Percentiles rank a stretch among this genome's conserved stretches.
phyloP scores from a whole-genome alignment of 2,888 invertebrate genomes.

The Eupeodes latifasciatus region DNA sequence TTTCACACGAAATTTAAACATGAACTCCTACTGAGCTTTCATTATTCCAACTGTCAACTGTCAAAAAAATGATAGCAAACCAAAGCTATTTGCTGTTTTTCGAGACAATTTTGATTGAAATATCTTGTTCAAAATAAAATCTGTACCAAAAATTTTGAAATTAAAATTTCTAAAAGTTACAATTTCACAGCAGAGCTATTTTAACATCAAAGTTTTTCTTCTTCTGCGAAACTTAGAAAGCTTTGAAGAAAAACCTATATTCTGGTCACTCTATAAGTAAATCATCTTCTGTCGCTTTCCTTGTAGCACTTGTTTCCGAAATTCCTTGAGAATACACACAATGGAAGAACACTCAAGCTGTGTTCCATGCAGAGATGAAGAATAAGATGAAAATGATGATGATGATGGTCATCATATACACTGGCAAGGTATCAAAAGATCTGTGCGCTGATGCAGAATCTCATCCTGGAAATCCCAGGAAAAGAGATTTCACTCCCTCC shows the following conservation, averaged over 20 bases:
- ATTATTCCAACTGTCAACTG: no score
- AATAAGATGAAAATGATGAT: conserved; percentile 74
- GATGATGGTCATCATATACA: conserved; percentile 75
- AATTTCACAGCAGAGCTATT: no score
- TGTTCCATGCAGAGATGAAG: conserved; percentile 54
- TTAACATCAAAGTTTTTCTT: no score
- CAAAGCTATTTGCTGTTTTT: no score
- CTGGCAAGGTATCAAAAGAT: conserved; percentile 68
- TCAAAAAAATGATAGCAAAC: no score
- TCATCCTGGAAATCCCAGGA: conserved; percentile 71
- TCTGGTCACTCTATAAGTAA: neutral
- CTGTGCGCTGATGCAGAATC: conserved; percentile 71
- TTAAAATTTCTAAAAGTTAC: no score
- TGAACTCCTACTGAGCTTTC: no score
- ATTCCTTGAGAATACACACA: conserved; percentile 68
- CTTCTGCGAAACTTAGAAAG: no score
- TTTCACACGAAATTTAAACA: no score
- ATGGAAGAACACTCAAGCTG: conserved; percentile 43
- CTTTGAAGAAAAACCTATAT: neutral
- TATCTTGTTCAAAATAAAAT: no score
- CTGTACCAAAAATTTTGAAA: no score
- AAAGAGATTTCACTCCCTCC: conserved; percentile 68
- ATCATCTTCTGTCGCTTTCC: conserved; percentile 37
- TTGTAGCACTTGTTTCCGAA: conserved; percentile 71
- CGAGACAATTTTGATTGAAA: no score